Evolutionary conservation across 1,140 invertebrate species (phyloP).

Genomic region (Agrypnia vestita): DNA sequence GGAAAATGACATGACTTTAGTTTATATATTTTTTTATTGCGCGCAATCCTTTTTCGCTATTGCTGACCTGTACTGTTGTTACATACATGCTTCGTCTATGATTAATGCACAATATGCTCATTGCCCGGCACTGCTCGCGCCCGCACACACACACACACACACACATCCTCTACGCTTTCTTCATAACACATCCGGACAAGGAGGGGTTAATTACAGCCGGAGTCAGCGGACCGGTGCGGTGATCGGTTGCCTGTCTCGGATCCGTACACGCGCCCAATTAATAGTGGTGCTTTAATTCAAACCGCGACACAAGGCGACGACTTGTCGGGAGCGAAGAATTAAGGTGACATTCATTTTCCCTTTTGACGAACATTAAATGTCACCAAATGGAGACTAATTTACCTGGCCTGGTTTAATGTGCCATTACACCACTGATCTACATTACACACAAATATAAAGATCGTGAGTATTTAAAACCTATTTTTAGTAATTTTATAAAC

Average conservation of each 20-base stretch:
- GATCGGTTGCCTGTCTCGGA: neutral
- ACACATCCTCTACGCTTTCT: slow-evolving; percentile 49
- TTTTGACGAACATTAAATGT: no score
- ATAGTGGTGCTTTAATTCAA: neutral
- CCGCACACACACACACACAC: slow-evolving; percentile 4
- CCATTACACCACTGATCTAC: no score
- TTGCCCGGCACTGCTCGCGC: slow-evolving; percentile 11
- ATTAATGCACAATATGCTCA: slow-evolving; percentile 17
- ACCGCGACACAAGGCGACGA: neutral
- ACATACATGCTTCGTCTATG: slow-evolving; percentile 14
- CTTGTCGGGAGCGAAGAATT: no score
- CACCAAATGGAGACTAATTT: no score
- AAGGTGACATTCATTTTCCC: no score
- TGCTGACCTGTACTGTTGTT: neutral
- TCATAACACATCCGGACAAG: slow-evolving; percentile 49
- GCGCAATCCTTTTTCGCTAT: neutral
- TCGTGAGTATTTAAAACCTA: no score
- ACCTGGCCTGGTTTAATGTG: no score
- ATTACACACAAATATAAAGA: no score
- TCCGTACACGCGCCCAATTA: neutral
- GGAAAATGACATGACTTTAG: no score
- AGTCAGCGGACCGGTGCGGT: slow-evolving; percentile 3
- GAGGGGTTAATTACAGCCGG: slow-evolving; percentile 32
- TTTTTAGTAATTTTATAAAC: no score
- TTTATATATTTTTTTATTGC: no score